Base-by-base conservation (phyloP, 2,888 invertebrate species). In the Amphipoea lucens region DNA sequence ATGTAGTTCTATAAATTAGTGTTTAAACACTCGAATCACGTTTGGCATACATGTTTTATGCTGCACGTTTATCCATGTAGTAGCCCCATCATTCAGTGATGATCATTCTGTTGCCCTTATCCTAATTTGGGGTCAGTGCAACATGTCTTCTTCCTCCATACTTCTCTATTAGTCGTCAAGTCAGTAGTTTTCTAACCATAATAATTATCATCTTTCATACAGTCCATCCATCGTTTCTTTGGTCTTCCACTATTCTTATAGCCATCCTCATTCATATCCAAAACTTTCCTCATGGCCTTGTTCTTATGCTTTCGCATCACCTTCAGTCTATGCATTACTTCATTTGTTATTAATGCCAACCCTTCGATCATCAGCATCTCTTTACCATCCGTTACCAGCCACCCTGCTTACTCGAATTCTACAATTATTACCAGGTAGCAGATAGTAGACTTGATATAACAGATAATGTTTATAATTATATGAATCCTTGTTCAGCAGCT, bases 1-100 rank as follows among this genome's bases (percentile, higher is more conserved):
- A 60, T 81, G 76, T 69, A 69, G 76, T 81, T 63, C 29, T 79
- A 54, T 79, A 51, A 69, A 69, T 83, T 79, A 14, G 63, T 83
- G 54, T 29, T 48, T 45, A 73, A 65, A 63, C n/a, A 74, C 40
- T 54, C 20, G 11, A 5, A 62, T 70, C 83, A 83, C 73, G 60
- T 70, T 79, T 79, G 69, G 79, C 65, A 48, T 20, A 66, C 11
- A 62, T 79, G 45, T n/a, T 72, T 36, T 60, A 3, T 54, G 29
- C 14, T 51, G 51, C 45, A 60, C n/a, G n/a, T 57, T 78, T 48
- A 36, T 67, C n/a, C 12, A 36, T 29, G 20, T 54, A 29, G 9
- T n/a, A 23, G 1, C 70, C 20, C 23, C 20, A 67, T 74, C 45
- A 20, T 14, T 17, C 63, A 63, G 17, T 36, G 17, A 40, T 36